Evolutionary conservation across 30 jellyfish, hydroid and myxozoan genomes (phyloP), one percentile per base, ranked within the genome.

Genomic region (Calvadosia cruxmelitensis): DNA sequence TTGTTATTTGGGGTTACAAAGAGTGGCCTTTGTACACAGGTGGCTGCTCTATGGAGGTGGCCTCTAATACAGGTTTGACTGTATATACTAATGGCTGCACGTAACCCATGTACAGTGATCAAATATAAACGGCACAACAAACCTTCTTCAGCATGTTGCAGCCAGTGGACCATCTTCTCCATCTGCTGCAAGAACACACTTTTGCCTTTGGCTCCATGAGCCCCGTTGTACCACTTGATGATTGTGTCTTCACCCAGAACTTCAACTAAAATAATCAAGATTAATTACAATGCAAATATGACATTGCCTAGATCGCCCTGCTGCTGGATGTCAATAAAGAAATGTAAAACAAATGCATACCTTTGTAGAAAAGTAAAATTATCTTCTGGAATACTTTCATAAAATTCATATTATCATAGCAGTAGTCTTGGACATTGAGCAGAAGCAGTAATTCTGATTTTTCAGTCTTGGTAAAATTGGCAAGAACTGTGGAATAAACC

Each of bases 321-420:
- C 20, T 42, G 20, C 57, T 42, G 10, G 20, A 42, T 10, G 20
- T 5, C 15, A 42, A 5, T 10, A 42, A 42, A 42, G 10, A 20
- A 20, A 42, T 42, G 10, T 42, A 20, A 42, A 42, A 42, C 10
- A 5, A 42, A 42, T 10, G 10, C 57, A 42, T 74, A 91, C 99
- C 73, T 69, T 78, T 91, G 77, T 91, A 91, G 57, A 91, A 82
- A 63, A 91, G 85, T 91, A 91, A 63, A 27, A 91, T 75, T 69
- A 91, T 91, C 53, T 91, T 91, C 74, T 91, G 99, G 30, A 91
- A 91, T 25, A 91, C 91, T 70, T 91, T 91, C 99, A 91, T 77
- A 83, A 91, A 91, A 69, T 83, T 91, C 99, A 91, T 91, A 72
- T 91, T 91, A 53, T 91, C 99, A 61, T 91, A 91, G 73, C 99